Evolutionary conservation across 2,113 vertebrate species (phyloP), one percentile per base, ranked within the genome.

Genomic region (Halcyon senegalensis): DNA sequence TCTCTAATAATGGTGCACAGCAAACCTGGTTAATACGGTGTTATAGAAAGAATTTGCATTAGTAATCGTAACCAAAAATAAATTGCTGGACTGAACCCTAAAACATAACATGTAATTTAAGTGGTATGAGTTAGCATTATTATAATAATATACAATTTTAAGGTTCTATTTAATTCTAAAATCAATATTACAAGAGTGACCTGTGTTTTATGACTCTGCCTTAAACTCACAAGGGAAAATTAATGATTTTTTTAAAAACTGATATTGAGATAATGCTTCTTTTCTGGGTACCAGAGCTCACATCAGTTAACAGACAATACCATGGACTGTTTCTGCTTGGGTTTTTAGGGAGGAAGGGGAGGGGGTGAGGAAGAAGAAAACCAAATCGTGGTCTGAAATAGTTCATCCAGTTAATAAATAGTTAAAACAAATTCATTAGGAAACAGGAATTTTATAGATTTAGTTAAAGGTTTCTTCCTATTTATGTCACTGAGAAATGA

Each of bases 401-500:
- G 93, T 93, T 80, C 37, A 91, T 89, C 93, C 97, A 96, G 97
- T 97, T 98, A 97, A 98, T 98, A 98, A 98, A 98, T 97, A 98
- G 96, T 97, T 97, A 97, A 95, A 98, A 81, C 97, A 97, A 98
- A 98, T 98, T 98, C 98, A 98, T 98, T 98, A 98, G 97, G 96
- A 98, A 97, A 95, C 87, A 96, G 96, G 94, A 96, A 97, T 97
- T 97, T 97, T 97, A 98, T 98, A 97, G 98, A 97, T 98, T 98
- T 97, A 93, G 88, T 94, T 94, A 97, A 98, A 97, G 96, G 97
- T 94, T 95, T 97, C 98, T 98, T 98, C 98, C 98, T 98, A 97
- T 97, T 97, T 96, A 98, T 98, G 98, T 99, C 98, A 98, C 98
- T 95, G 98, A 97, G 87, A 90, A 98, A 98, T 98, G 98, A 99